A percentile compares a stretch with the other conserved stretches of the same genome.
Conservation (phyloP, 2,888 invertebrate genomes). For the Pristionchus arcanus region DNA sequence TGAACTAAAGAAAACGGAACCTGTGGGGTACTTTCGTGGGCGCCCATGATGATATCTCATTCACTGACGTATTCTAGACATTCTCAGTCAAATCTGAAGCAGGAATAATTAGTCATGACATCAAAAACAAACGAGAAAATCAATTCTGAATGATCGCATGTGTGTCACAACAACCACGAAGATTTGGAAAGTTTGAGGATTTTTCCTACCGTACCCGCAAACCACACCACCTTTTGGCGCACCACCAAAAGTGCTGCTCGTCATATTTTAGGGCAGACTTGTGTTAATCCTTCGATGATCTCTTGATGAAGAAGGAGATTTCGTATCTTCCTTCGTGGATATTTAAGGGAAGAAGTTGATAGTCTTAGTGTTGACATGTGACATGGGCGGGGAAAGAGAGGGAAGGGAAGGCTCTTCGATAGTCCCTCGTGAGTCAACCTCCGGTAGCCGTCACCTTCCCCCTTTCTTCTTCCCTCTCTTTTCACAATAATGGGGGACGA, state of each 20-base stretch:
- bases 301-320: neutral
- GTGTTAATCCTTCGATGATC: conserved; percentile 14
- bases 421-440: conserved; percentile 27
- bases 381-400: neutral
- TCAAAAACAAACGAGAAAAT: conserved; percentile 3
- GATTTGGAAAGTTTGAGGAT: neutral
- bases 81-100: neutral
- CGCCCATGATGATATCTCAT: conserved; percentile 25
- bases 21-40: conserved; percentile 50
- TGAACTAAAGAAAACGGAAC: neutral
- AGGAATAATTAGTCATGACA: neutral
- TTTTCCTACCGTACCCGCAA: conserved; percentile 25
- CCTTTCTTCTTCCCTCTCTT: conserved; percentile 23
- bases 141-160: conserved; percentile 1
- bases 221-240: neutral
- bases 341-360: neutral
- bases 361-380: conserved; percentile 22
- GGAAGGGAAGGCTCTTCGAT: neutral
- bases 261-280: neutral
- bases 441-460: conserved; percentile 41
- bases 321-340: conserved; percentile 11
- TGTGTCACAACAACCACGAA: conserved; percentile 32
- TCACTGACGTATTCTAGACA: neutral
- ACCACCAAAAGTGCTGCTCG: conserved; percentile 3
- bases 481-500: conserved; percentile 38